These are phyloP conservation scores for Endomychus coccineus DNA, from an alignment of 2,888 invertebrate genomes.

Conservation along the genomic window DNA sequence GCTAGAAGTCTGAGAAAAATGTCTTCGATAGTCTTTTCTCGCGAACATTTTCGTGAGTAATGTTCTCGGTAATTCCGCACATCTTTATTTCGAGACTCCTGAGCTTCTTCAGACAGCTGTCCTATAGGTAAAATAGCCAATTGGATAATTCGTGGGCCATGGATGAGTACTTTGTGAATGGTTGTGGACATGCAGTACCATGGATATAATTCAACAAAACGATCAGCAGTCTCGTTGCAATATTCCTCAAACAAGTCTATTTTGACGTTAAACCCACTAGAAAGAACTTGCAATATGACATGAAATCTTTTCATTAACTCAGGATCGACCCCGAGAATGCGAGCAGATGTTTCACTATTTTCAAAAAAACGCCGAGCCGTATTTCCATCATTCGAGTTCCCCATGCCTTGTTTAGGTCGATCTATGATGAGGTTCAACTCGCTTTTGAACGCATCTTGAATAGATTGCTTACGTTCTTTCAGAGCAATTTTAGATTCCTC, in stretches of 20 bases:
- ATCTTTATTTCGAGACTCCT: too few species aligned
- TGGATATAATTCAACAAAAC: constrained; percentile 23
- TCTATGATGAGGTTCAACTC: constrained; percentile 21
- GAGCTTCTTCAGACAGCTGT: constrained; percentile 27
- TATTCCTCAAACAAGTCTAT: constrained; percentile 22
- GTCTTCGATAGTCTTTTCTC: too few species aligned
- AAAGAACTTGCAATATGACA: constrained; percentile 24
- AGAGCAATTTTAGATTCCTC: too few species aligned
- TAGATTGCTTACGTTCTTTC: constrained; percentile 14
- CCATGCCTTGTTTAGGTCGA: constrained; percentile 23
- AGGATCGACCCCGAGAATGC: constrained; percentile 29
- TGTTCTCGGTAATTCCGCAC: too few species aligned
- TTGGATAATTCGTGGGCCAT: constrained; percentile 23
- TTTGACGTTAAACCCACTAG: constrained; percentile 25
- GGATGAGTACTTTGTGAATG: constrained; percentile 26
- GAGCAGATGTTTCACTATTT: constrained; percentile 21
- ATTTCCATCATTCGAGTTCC: constrained; percentile 26
- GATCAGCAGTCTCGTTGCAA: constrained; percentile 15
- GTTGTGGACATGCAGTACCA: constrained; percentile 31
- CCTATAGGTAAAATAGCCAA: constrained; percentile 26
- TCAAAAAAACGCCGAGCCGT: constrained; percentile 25
- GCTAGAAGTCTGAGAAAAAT: too few species aligned
- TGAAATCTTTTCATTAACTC: constrained; percentile 25
- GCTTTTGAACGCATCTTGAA: constrained; percentile 21
- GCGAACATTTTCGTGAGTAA: too few species aligned